A percentile compares a stretch with the other conserved stretches of the same genome.
phyloP scores from a whole-genome alignment of 2,113 vertebrate species.

The Tragelaphus imberbis region DNA sequence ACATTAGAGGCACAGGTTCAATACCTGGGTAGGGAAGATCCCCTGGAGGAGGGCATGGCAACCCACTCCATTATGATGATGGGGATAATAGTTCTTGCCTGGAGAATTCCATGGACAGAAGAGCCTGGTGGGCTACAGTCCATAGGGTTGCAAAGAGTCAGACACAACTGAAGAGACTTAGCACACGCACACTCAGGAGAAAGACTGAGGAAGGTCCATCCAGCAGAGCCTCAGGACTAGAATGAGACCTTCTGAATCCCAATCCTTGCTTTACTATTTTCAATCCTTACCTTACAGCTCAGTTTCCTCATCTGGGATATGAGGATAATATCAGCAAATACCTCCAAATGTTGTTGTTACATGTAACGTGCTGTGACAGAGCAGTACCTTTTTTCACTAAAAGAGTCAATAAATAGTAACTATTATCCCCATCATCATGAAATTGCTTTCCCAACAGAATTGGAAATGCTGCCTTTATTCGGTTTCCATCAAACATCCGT shows the following conservation, averaged over 20 bases:
- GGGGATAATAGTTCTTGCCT: background rate
- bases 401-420: background rate
- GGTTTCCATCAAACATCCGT: accelerated
- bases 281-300: too few relatives aligned
- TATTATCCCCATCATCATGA: background rate
- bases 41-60: background rate
- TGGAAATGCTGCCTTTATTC: background rate
- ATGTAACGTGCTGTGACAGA: background rate
- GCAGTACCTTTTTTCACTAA: background rate
- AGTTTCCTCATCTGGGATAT: background rate
- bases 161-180: background rate
- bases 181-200: background rate
- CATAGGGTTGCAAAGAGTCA: background rate
- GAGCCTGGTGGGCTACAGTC: background rate
- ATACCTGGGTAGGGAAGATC: background rate
- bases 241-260: background rate
- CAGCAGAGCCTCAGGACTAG: background rate
- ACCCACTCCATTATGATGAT: background rate
- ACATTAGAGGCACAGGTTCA: background rate
- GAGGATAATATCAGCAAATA: background rate
- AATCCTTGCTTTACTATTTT: background rate
- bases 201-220: background rate
- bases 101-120: background rate
- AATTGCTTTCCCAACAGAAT: background rate
- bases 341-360: background rate